Evolutionary conservation across 2,797 vertebrate genomes (phyloP).

Genomic region (Vireo griseus): DNA sequence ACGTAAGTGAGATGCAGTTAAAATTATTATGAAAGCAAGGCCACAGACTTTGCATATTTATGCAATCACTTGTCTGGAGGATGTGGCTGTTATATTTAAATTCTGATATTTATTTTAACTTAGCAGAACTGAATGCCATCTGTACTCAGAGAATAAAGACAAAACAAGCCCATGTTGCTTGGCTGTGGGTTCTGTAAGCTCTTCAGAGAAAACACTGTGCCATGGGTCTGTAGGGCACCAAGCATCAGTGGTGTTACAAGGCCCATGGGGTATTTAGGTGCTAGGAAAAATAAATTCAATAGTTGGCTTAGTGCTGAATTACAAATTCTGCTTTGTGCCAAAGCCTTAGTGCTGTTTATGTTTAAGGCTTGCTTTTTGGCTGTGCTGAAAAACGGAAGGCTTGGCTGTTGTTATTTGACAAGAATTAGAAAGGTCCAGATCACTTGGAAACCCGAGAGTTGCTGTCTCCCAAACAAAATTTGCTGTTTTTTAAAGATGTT

Average conservation of each 20-base stretch:
- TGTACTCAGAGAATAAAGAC: conserved; percentile 4
- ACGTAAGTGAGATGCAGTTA: background rate
- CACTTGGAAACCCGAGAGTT: background rate
- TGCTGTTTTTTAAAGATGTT: background rate
- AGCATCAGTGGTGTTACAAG: background rate
- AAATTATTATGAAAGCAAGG: background rate
- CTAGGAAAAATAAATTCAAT: conserved; percentile 20
- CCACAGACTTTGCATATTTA: conserved; percentile 15
- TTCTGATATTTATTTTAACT: conserved; percentile 46
- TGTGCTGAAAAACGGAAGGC: conserved; percentile 5
- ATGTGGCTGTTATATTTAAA: conserved; percentile 23
- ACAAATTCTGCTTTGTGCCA: background rate
- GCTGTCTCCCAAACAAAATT: background rate
- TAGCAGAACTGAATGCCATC: conserved; percentile 15
- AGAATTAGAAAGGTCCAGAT: background rate
- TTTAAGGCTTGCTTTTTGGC: conserved; percentile 18
- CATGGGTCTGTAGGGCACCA: background rate
- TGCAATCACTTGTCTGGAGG: conserved; percentile 33
- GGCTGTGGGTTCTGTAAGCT: background rate
- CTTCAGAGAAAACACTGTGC: background rate
- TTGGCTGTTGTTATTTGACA: background rate
- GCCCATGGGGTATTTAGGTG: background rate
- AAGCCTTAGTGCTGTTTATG: background rate
- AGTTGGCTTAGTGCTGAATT: background rate
- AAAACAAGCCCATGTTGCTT: conserved; percentile 9